Percentiles rank a stretch among this genome's conserved stretches.
Conservation (phyloP, 2,797 vertebrate species). For the Rhodeus uyekii region DNA sequence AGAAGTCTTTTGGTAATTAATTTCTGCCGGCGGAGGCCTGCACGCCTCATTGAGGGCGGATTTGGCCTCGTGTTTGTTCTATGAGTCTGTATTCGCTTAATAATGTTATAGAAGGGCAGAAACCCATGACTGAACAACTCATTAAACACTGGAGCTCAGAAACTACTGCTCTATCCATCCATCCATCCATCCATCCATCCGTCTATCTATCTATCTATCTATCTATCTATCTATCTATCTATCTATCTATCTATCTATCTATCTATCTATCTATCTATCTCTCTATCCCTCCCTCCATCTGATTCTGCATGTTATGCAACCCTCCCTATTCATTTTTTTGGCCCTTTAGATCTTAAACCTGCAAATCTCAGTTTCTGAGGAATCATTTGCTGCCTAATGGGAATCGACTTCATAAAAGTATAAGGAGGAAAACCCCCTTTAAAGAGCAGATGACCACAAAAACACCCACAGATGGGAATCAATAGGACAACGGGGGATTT, state of each 20-base stretch:
- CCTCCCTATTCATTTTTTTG: neutral
- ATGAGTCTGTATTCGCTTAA: constrained; percentile 1
- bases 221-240: neutral
- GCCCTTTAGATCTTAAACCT: neutral
- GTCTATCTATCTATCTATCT: neutral
- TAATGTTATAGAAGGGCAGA: neutral
- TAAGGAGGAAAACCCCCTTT: constrained; percentile 14
- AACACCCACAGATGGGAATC: constrained; percentile 60
- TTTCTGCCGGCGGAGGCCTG: constrained; percentile 34
- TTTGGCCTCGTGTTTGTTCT: constrained; percentile 29
- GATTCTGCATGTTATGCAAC: neutral
- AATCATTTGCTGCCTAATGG: constrained; percentile 17
- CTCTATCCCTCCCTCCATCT: neutral
- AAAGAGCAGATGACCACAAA: constrained; percentile 50
- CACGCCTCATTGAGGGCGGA: constrained; percentile 28
- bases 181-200: neutral
- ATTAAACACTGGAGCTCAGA: no score
- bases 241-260: no score
- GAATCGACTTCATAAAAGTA: constrained; percentile 33
- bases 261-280: neutral
- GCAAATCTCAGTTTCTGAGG: constrained; percentile 1
- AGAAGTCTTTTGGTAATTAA: constrained; percentile 42
- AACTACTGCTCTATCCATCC: neutral
- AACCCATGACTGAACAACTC: neutral
- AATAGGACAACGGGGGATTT: constrained; percentile 48